Conservation (phyloP, 2,113 vertebrate genomes). For the Butorides virescens region DNA sequence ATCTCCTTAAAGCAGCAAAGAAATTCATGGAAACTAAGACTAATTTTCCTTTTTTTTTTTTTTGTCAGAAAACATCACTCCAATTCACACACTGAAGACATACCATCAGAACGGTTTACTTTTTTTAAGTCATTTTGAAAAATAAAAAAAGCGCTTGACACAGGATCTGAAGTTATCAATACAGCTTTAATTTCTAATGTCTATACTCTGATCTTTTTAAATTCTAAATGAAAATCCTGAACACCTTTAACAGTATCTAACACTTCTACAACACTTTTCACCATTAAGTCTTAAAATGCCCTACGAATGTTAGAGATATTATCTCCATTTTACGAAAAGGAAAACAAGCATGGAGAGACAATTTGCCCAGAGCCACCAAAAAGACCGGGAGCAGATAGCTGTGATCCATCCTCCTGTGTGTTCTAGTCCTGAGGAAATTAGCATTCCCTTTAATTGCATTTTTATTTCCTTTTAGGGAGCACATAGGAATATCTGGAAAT, state of each 20-base stretch:
- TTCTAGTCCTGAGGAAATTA: slow-evolving; percentile 17
- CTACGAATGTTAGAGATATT: neutral
- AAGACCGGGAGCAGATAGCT: neutral
- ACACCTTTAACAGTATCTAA: neutral
- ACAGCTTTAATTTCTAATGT: neutral
- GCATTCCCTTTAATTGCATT: slow-evolving; percentile 11
- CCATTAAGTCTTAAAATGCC: neutral
- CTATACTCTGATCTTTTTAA: neutral
- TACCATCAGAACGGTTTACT: neutral
- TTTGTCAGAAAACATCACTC: neutral
- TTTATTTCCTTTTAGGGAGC: slow-evolving; percentile 46
- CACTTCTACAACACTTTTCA: neutral
- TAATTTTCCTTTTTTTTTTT: neutral
- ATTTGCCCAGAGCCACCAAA: neutral
- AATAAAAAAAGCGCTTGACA: neutral
- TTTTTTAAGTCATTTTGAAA: neutral
- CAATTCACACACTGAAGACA: neutral
- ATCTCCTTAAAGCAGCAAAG: neutral
- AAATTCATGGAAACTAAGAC: neutral
- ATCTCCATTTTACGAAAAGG: neutral
- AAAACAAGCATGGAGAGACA: neutral
- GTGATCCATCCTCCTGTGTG: neutral
- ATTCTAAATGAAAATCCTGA: neutral
- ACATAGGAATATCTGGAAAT: slow-evolving; percentile 58
- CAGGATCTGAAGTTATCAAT: neutral